Evolutionary conservation across 2,797 vertebrate species (phyloP), one percentile per base, ranked within the genome.

Genomic region (Setipinna tenuifilis): DNA sequence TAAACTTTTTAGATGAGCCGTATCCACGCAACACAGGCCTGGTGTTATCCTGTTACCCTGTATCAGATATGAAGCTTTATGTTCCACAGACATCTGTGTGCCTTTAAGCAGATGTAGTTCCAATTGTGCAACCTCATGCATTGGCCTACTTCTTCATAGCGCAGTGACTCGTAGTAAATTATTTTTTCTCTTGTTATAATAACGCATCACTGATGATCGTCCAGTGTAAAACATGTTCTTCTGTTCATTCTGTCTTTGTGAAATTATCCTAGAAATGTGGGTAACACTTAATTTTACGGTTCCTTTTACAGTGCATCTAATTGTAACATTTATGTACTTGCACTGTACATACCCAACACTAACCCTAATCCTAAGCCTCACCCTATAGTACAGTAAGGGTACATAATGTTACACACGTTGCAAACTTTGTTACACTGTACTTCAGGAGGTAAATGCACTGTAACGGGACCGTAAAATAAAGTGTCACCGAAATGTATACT

Each of bases 171-270:
- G 19, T 21, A 21, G 58, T n/a, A 59, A 19, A 19, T 59, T 21
- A 11, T 21, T 59, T 59, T 17, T 19, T 19, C 50, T 54, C 10
- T 21, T 59, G 19, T 59, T 19, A 59, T 2, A 59, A 54, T 54
- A 54, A 54, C 7, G 50, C 2, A 59, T 59, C 58, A 59, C 58
- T 21, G 58, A 54, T 54, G 50, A 9, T 54, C 50, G 14, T 54
- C 50, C 50, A 2, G 50, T 54, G 50, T 3, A 54, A 54, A 88
- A 28, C 81, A 14, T 85, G 87, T 41, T 85, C 61, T 81, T 75
- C 82, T 82, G 65, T 83, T 88, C 85, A 89, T 6, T 23, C 81
- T 48, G 23, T 85, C 58, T 87, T 84, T 59, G 58, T 59, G 17
- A 59, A 59, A 59, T 59, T 21, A 59, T 5, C 58, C 7, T 59